Evolutionary conservation across 2,113 vertebrate genomes (phyloP).

Genomic region (Elachura formosa): DNA sequence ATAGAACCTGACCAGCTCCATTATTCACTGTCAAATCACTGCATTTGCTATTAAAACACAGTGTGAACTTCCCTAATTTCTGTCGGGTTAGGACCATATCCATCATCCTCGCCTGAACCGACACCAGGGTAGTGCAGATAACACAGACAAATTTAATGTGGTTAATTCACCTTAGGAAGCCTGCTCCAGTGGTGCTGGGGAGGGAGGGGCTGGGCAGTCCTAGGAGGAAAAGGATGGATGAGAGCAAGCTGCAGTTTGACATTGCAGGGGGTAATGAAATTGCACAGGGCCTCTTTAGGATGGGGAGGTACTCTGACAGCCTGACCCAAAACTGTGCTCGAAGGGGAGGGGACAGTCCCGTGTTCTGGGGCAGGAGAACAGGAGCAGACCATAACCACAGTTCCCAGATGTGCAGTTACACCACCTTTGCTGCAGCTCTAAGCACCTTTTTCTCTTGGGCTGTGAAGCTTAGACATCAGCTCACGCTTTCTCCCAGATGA

Average conservation of each 20-base stretch:
- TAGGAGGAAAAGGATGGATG: slow-evolving; percentile 55
- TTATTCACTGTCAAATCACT: slow-evolving; percentile 59
- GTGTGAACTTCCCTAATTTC: slow-evolving; percentile 58
- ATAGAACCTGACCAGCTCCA: slow-evolving; percentile 56
- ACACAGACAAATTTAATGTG: slow-evolving; percentile 45
- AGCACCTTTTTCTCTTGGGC: neutral
- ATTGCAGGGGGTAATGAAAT: slow-evolving; percentile 4
- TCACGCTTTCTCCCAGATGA: neutral
- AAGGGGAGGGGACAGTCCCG: neutral
- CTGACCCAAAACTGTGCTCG: neutral
- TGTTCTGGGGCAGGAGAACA: neutral
- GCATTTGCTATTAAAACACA: slow-evolving; percentile 55
- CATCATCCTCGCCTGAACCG: slow-evolving; percentile 32
- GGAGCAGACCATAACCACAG: neutral
- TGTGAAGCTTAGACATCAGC: neutral
- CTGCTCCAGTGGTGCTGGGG: neutral
- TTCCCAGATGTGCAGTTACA: neutral
- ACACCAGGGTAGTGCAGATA: slow-evolving; percentile 32
- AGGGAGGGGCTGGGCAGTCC: slow-evolving; percentile 48
- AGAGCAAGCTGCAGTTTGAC: slow-evolving; percentile 22
- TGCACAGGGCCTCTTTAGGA: neutral
- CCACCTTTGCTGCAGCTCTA: neutral
- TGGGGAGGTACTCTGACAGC: neutral
- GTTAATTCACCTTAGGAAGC: slow-evolving; percentile 47
- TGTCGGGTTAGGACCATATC: slow-evolving; percentile 47